Evolutionary conservation across 2,113 vertebrate genomes (phyloP).

Genomic region (Chamaetylas fuelleborni): DNA sequence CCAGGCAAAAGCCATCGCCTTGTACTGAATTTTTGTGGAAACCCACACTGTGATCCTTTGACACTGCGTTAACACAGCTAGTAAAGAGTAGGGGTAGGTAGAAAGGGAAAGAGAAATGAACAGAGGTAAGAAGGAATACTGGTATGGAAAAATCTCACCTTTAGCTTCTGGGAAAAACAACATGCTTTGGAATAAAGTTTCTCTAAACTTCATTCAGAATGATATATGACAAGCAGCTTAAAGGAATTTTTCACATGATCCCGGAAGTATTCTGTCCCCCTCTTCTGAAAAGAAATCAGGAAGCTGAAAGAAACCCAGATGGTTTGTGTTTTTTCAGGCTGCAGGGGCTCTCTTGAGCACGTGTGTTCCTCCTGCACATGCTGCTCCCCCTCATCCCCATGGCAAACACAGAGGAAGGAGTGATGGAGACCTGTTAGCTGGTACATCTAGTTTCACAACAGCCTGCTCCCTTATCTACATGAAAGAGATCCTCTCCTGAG

Average conservation of each 20-base stretch:
- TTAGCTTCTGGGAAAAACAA: not conserved
- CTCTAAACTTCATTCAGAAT: not conserved
- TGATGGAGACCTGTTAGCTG: not conserved
- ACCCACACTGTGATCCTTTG: not conserved
- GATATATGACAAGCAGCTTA: not conserved
- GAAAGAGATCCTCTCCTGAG: not conserved
- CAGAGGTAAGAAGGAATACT: not conserved
- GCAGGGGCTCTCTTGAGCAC: fast-evolving
- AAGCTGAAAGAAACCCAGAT: not conserved
- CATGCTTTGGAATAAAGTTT: not conserved
- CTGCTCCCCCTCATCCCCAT: not conserved
- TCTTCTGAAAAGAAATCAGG: not conserved
- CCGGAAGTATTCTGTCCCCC: not conserved
- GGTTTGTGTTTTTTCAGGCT: not conserved
- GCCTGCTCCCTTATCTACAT: not conserved
- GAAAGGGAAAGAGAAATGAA: not conserved
- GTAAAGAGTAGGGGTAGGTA: not conserved
- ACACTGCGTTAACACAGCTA: not conserved
- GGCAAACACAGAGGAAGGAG: not conserved
- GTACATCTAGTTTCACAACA: not conserved
- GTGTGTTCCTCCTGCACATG: fast-evolving
- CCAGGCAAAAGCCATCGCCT: fast-evolving
- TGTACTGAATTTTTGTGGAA: not conserved
- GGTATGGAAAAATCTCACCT: not conserved
- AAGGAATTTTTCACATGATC: not conserved